Base-by-base conservation (phyloP, 1,140 invertebrate species). In the Hypothenemus hampei region DNA sequence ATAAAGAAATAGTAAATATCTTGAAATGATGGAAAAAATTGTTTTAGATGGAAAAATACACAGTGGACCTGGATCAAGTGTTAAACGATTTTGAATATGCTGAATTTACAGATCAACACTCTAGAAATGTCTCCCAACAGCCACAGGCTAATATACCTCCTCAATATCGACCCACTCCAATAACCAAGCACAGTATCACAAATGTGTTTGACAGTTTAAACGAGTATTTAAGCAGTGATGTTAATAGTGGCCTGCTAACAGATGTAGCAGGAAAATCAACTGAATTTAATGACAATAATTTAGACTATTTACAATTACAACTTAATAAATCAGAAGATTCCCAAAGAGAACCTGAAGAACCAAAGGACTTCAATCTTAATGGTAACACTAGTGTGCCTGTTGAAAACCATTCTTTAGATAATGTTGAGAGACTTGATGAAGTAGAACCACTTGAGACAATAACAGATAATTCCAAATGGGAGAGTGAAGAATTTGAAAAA, bases 31-130 rank as follows among this genome's bases (percentile, higher is more conserved):
- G n/a, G 16, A 37, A 24, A 4, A 6, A 18, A 13, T 29, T 46
- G 8, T 56, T 56, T 48, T 31, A 68, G 63, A 72, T 72, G 70
- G 70, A 72, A 57, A 72, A 72, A 60, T 72, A 68, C 50, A 67
- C 69, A 7, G 81, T 92, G 53, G 89, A 92, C 77, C 78, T 92
- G 61, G 88, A 92, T 73, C 88, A 89, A 77, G 86, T 91, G 61
- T 75, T 93, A 41, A 88, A 92, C 73, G 88, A 91, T 66, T 87
- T 93, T 73, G 89, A 92, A 73, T 80, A 84, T 66, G 81, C 81
- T 69, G 81, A 86, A 78, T 45, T 31, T 45, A 63, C 48, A 40
- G 59, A 56, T 24, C 51, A 53, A 29, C 50, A 55, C 8, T 19
- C 53, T 23, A 43, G 45, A 26, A 56, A 49, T 56, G 35, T 39